phyloP scores from a whole-genome alignment of 2,797 vertebrate genomes.

The Natrix natrix region DNA sequence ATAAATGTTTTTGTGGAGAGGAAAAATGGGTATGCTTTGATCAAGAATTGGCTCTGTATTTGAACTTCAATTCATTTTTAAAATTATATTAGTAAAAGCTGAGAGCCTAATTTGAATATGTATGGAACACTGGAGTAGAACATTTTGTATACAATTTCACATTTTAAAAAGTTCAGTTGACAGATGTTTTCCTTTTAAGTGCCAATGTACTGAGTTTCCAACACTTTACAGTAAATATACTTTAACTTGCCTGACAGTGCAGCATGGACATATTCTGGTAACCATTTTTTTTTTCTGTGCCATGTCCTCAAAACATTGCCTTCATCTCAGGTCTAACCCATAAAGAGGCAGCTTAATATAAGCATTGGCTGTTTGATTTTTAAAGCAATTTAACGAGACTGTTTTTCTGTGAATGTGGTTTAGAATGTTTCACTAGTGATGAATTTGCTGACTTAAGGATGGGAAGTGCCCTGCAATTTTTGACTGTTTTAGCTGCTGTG shows the following conservation, averaged over 20 bases:
- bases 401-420: background rate
- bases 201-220: background rate
- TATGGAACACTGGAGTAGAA: background rate
- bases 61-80: background rate
- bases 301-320: background rate
- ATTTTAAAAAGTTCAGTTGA: background rate
- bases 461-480: background rate
- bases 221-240: background rate
- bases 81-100: background rate
- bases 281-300: background rate
- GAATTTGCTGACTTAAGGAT: background rate
- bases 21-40: background rate
- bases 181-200: background rate
- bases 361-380: background rate
- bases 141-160: background rate
- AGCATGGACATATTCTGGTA: background rate
- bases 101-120: background rate
- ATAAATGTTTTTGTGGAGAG: background rate
- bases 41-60: background rate
- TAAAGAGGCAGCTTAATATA: background rate
- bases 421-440: background rate
- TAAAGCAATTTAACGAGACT: background rate
- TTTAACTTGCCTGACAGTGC: background rate
- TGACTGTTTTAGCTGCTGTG: background rate
- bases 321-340: background rate